These are phyloP conservation scores for Drosophila nannoptera DNA, from an alignment of 1,140 invertebrate species.

Conservation along the genomic window DNA sequence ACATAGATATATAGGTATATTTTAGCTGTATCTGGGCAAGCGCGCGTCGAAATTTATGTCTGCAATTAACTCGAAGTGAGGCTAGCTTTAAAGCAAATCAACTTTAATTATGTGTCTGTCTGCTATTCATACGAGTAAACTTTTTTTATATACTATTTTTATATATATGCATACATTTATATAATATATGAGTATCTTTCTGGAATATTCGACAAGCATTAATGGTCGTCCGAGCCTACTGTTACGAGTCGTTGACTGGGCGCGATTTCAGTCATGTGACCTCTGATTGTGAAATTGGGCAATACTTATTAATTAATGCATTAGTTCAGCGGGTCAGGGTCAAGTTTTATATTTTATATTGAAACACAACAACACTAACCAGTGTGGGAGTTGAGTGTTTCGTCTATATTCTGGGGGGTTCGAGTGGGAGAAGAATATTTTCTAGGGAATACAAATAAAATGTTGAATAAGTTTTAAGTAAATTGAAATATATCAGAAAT, in stretches of 20 bases:
- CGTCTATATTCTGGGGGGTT: too few species aligned
- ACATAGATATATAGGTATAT: constrained; percentile 4
- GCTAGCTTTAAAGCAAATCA: constrained; percentile 26
- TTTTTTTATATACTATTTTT: background rate
- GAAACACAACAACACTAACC: background rate
- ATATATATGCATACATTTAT: too few species aligned
- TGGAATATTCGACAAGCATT: too few species aligned
- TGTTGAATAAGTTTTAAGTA: too few species aligned
- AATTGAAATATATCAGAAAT: too few species aligned
- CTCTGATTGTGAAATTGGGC: constrained; percentile 9
- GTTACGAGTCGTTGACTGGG: background rate
- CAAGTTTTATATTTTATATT: constrained; percentile 2
- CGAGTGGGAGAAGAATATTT: too few species aligned
- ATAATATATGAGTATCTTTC: too few species aligned
- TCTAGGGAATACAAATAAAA: too few species aligned
- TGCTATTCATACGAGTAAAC: background rate
- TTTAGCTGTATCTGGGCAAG: constrained; percentile 5
- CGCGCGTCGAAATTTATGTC: constrained; percentile 36
- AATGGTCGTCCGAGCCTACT: too few species aligned
- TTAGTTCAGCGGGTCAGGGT: constrained; percentile 9
- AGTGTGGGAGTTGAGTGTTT: too few species aligned
- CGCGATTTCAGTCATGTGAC: constrained; percentile 9
- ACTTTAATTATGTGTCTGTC: constrained; percentile 34
- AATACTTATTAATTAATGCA: constrained; percentile 8
- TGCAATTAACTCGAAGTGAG: constrained; percentile 36